Percentiles rank a stretch among this genome's conserved stretches.
Evolutionary conservation across 2,113 vertebrate genomes (phyloP).

Genomic region (Coracopsis vasa): DNA sequence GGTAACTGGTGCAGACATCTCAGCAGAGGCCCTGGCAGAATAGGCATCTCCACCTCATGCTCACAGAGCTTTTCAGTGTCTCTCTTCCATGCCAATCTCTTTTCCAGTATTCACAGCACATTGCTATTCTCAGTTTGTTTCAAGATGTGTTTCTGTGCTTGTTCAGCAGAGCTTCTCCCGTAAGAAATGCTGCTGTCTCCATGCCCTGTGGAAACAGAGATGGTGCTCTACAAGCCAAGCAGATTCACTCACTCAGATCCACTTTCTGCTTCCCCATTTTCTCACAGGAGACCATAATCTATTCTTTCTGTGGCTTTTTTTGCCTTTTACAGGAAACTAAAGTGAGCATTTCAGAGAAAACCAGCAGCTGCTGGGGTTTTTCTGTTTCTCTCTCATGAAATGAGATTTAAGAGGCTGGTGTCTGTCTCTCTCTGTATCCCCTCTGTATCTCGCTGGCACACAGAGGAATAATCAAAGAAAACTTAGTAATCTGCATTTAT

Average conservation of each 20-base stretch:
- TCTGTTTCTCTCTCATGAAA: not conserved
- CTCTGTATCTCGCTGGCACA: not conserved
- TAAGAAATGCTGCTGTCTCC: constrained; percentile 71
- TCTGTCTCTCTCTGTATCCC: not conserved
- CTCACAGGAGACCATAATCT: not conserved
- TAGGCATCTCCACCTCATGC: not conserved
- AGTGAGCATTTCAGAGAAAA: not conserved
- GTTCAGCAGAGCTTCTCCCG: constrained; percentile 56
- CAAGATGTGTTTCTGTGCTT: fast-evolving
- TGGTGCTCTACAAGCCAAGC: not conserved
- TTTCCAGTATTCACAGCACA: fast-evolving
- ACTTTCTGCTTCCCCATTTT: not conserved
- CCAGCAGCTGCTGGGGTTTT: not conserved
- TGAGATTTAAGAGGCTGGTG: not conserved
- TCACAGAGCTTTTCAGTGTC: not conserved
- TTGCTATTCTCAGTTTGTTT: not conserved
- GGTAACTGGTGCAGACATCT: not conserved
- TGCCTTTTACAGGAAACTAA: not conserved
- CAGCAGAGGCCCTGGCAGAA: not conserved
- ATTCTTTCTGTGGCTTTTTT: not conserved
- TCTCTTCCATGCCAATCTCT: fast-evolving
- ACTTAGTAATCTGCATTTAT: not conserved
- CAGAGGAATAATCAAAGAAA: not conserved
- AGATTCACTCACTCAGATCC: not conserved
- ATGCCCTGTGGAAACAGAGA: constrained; percentile 47